Percentiles rank a stretch among this genome's conserved stretches.
Evolutionary conservation across 2,113 vertebrate genomes (phyloP).

Genomic region (Bubalus kerabau): DNA sequence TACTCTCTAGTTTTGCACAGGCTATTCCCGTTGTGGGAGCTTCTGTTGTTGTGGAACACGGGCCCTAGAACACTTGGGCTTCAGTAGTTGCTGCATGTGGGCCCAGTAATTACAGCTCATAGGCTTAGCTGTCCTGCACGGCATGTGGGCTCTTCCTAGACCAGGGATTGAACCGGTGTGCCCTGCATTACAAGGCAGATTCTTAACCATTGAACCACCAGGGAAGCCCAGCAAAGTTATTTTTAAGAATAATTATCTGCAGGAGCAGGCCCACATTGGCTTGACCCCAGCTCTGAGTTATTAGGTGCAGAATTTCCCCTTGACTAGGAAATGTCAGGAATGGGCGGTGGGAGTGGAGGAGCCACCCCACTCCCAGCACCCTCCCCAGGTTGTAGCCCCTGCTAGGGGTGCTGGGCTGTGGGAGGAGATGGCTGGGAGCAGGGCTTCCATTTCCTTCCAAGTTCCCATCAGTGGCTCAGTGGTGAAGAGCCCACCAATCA

Average conservation of each 20-base stretch:
- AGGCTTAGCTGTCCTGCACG: neutral
- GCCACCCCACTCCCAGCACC: neutral
- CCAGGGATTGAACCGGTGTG: neutral
- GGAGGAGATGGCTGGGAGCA: neutral
- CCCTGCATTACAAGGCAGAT: neutral
- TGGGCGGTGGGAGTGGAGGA: no score
- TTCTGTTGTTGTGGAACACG: neutral
- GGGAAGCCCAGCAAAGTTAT: neutral
- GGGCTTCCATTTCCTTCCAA: neutral
- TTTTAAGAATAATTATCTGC: neutral
- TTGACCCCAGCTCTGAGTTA: neutral
- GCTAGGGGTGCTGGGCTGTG: neutral
- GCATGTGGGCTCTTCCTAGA: neutral
- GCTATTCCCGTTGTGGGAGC: neutral
- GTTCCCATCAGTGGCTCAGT: neutral
- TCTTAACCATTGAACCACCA: neutral
- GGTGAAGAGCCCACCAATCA: neutral
- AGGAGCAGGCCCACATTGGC: neutral
- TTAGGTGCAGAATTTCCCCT: neutral
- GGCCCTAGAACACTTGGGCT: neutral
- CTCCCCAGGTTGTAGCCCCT: neutral
- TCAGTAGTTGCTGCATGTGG: neutral
- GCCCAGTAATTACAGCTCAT: neutral
- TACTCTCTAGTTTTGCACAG: neutral
- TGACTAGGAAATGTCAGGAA: accelerated